Base-by-base conservation (phyloP, 2,888 invertebrate species). In the Hirtodrosophila cameraria region DNA sequence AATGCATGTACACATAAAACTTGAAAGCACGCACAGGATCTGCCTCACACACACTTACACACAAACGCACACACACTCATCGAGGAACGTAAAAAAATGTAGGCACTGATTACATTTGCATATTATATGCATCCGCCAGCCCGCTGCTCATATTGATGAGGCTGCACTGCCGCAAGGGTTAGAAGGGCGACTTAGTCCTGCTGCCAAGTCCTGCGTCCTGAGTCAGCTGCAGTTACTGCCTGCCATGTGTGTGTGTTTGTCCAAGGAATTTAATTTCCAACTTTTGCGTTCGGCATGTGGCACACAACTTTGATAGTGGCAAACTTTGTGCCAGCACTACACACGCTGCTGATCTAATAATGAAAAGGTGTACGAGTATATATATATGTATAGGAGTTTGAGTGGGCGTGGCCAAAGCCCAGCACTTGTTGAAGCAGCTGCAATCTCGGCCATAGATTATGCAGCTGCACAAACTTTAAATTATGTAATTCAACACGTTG, bases 401-500 rank as follows among this genome's bases (percentile, higher is more conserved):
- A 38, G 36, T 35, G 55, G 55, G 55, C 52, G 57, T 65, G 54
- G 54, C 39, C 43, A 45, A 35, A 8, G 35, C 41, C 42, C 61
- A 67, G 63, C 83, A 80, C 83, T 80, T 83, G 84, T 83, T 78
- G 79, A 72, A 43, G 71, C 71, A 50, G 63, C 66, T 61, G 73
- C 65, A 64, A 72, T 72, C 80, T 72, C 79, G 49, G 58, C 46
- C 52, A 31, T 41, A 61, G 71, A 74, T 86, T 81, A 80, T 81
- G 71, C 81, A 76, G 60, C 54, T 69, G 66, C 64, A 41, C 49
- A 77, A 82, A 83, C 81, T 82, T 86, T 80, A 75, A 83, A 83
- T 83, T 74, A 86, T 81, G 84, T 75, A 81, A 83, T 83, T 80
- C 84, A 86, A 86, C 81, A 80, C 80, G 77, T 80, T 82, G 75